Evolutionary conservation across 2,888 invertebrate species (phyloP).

Genomic region (Tipula unca): DNA sequence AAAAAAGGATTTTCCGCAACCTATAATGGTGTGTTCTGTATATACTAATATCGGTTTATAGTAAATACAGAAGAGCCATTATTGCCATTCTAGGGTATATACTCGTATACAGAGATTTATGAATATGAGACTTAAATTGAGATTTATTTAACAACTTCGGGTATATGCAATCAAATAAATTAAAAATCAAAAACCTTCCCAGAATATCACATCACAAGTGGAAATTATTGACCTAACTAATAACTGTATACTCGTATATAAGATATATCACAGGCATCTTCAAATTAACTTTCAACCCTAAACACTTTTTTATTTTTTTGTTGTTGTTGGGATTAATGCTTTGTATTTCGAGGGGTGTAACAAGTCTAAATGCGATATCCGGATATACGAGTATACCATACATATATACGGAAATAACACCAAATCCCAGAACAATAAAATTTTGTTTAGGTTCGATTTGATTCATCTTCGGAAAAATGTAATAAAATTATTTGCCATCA

Average conservation of each 20-base stretch:
- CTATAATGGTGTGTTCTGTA: no score
- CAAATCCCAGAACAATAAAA: neutral
- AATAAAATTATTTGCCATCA: neutral
- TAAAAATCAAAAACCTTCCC: neutral
- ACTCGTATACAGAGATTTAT: neutral
- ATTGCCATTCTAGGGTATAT: no score
- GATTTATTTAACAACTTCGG: neutral
- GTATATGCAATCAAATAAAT: neutral
- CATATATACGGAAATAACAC: neutral
- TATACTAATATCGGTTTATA: no score
- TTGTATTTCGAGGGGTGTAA: neutral
- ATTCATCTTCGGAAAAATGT: neutral
- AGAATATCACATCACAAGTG: neutral
- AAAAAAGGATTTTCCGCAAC: neutral
- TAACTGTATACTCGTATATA: neutral
- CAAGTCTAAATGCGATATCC: neutral
- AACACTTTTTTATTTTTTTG: neutral
- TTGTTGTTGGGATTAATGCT: neutral
- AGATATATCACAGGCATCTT: neutral
- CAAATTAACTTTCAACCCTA: neutral
- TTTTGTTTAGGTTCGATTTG: neutral
- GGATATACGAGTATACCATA: neutral
- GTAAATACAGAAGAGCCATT: no score
- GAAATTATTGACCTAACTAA: neutral
- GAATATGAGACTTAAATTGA: neutral